Evolutionary conservation across 2,888 invertebrate genomes (phyloP).

Genomic region (Drosophila setosimentum): DNA sequence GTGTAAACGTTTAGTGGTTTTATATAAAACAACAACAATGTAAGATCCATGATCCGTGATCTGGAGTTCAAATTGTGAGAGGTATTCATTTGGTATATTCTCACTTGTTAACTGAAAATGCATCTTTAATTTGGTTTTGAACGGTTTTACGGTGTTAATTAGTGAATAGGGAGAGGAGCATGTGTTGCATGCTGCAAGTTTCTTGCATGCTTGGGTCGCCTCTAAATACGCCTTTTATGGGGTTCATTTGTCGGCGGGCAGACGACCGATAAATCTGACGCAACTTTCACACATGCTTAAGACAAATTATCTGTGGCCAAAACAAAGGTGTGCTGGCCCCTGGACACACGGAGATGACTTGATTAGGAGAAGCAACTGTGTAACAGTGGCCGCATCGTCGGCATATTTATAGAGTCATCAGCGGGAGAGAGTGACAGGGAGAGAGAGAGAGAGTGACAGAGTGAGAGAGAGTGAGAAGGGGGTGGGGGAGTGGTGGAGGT

Average conservation of each 20-base stretch:
- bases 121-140: constrained; percentile 14
- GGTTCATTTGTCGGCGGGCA: constrained; percentile 70
- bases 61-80: constrained; percentile 28
- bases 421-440: constrained; percentile 1
- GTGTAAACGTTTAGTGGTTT: constrained; percentile 24
- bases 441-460: not conserved
- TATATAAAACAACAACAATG: constrained; percentile 13
- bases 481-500: too few relatives aligned
- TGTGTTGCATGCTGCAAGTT: constrained; percentile 37
- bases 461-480: rapidly evolving
- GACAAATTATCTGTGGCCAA: constrained; percentile 71
- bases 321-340: constrained; percentile 59
- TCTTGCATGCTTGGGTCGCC: constrained; percentile 44
- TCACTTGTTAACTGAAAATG: constrained; percentile 47
- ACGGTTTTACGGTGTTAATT: constrained; percentile 55
- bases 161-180: constrained; percentile 42
- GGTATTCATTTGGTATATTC: constrained; percentile 21
- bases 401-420: constrained; percentile 63
- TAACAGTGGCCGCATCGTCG: constrained; percentile 38
- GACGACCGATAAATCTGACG: constrained; percentile 66
- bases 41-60: constrained; percentile 19
- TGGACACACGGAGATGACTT: constrained; percentile 64
- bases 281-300: constrained; percentile 81
- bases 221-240: constrained; percentile 62
- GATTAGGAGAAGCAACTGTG: constrained; percentile 64